A percentile compares a stretch with the other conserved stretches of the same genome.
These are phyloP conservation scores for Nowickia ferox DNA, from an alignment of 2,888 invertebrate genomes.

Conservation along the genomic window DNA sequence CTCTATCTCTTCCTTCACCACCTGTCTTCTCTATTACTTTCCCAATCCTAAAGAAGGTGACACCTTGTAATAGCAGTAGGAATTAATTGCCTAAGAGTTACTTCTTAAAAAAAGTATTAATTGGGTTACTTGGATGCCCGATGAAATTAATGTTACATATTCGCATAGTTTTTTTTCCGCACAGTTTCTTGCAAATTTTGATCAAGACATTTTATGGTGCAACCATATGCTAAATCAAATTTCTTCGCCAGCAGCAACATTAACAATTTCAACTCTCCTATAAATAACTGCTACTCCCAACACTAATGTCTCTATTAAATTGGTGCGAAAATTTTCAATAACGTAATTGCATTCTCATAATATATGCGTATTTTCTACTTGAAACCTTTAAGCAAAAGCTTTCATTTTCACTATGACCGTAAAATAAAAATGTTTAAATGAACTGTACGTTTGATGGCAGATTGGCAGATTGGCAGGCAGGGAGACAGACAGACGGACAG, in stretches of 20 bases:
- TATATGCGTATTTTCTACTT: conserved; percentile 32
- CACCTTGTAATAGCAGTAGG: too few species aligned
- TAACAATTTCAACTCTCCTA: conserved; percentile 4
- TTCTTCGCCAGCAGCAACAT: conserved; percentile 52
- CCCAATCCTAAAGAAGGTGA: too few species aligned
- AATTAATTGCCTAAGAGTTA: too few species aligned
- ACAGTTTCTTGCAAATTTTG: conserved; percentile 22
- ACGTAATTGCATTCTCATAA: conserved; percentile 59
- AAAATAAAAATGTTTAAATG: conserved; percentile 56
- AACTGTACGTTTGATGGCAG: conserved; percentile 55
- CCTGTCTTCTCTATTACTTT: too few species aligned
- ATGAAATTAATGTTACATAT: too few species aligned
- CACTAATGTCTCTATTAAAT: conserved; percentile 62
- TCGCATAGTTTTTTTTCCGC: conserved; percentile 13
- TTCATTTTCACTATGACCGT: conserved; percentile 63
- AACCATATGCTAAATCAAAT: conserved; percentile 58
- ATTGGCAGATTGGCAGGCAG: not conserved
- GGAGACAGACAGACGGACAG: not conserved
- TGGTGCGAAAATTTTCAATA: conserved; percentile 65
- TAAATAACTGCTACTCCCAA: conserved; percentile 15
- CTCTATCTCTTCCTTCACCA: too few species aligned
- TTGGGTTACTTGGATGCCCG: too few species aligned
- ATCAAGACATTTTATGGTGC: conserved; percentile 44
- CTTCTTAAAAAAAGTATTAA: too few species aligned
- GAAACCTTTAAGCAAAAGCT: conserved; percentile 51